Percentiles rank a stretch among this genome's conserved stretches.
Evolutionary conservation across 2,113 vertebrate species (phyloP).

Genomic region (Poicephalus gulielmi): DNA sequence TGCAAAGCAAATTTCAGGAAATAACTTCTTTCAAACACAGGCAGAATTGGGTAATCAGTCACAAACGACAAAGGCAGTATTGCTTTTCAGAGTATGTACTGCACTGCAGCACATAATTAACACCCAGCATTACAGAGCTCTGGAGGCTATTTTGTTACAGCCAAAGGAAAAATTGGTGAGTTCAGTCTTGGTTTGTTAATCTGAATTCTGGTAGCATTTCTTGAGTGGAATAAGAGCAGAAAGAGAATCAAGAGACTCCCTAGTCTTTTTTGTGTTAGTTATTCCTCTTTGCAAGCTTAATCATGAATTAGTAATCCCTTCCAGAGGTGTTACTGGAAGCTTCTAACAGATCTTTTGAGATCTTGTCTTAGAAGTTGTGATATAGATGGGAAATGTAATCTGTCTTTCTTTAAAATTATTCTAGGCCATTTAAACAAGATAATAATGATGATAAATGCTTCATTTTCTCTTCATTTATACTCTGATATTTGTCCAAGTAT

Average conservation of each 20-base stretch:
- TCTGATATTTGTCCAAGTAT: not conserved
- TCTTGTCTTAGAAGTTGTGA: not conserved
- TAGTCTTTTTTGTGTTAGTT: not conserved
- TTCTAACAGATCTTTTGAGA: not conserved
- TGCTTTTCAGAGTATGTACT: conserved; percentile 33
- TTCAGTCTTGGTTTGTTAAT: not conserved
- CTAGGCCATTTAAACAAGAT: not conserved
- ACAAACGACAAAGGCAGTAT: conserved; percentile 36
- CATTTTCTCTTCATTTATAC: not conserved
- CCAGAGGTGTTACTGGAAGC: not conserved
- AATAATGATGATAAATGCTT: not conserved
- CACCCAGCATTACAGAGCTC: not conserved
- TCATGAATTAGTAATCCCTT: not conserved
- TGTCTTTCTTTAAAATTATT: not conserved
- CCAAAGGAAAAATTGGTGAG: not conserved
- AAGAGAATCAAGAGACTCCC: not conserved
- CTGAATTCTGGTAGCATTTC: not conserved
- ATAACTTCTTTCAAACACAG: conserved; percentile 19
- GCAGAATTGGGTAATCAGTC: conserved; percentile 51
- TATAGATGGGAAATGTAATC: not conserved
- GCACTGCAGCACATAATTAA: conserved; percentile 51
- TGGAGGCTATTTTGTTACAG: conserved; percentile 21
- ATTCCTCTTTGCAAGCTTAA: not conserved
- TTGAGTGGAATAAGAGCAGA: not conserved
- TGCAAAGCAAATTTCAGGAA: conserved; percentile 48